phyloP scores from a whole-genome alignment of 2,888 invertebrate species.

The Melanostoma mellinum region DNA sequence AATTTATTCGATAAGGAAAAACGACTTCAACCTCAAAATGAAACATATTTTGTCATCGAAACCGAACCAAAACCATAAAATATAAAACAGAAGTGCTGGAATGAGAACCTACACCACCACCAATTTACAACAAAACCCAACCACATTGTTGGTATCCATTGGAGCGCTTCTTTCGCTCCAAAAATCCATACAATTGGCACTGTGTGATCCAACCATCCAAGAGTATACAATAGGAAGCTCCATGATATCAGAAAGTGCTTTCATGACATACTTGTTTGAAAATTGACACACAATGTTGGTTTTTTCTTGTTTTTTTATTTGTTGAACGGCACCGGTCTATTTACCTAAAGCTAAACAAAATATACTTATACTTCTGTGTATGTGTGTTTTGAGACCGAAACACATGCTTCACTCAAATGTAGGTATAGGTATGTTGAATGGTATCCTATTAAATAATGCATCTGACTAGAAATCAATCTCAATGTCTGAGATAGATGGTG shows the following conservation, averaged over 20 bases:
- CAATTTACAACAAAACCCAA: no score
- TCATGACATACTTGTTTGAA: neutral
- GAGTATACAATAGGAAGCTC: no score
- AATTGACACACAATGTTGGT: slow-evolving; percentile 1
- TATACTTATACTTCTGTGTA: neutral
- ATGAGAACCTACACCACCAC: no score
- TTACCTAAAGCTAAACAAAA: neutral
- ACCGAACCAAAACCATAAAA: no score
- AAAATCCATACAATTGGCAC: no score
- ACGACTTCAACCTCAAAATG: no score
- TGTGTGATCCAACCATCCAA: no score
- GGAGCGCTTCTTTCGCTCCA: no score
- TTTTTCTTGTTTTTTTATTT: neutral
- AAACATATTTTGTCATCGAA: no score
- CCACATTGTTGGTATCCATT: no score
- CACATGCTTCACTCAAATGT: neutral
- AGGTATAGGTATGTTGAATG: slow-evolving; percentile 9
- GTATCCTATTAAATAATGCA: slow-evolving; percentile 17
- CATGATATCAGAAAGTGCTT: neutral
- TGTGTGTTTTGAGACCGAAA: neutral
- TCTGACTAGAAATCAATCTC: slow-evolving; percentile 18
- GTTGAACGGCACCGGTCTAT: neutral
- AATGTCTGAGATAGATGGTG: neutral
- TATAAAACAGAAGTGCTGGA: no score
- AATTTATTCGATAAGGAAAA: no score